Percentiles rank a stretch among this genome's conserved stretches.
Evolutionary conservation across 2,797 vertebrate genomes (phyloP).

Genomic region (Acanthurus tractus): DNA sequence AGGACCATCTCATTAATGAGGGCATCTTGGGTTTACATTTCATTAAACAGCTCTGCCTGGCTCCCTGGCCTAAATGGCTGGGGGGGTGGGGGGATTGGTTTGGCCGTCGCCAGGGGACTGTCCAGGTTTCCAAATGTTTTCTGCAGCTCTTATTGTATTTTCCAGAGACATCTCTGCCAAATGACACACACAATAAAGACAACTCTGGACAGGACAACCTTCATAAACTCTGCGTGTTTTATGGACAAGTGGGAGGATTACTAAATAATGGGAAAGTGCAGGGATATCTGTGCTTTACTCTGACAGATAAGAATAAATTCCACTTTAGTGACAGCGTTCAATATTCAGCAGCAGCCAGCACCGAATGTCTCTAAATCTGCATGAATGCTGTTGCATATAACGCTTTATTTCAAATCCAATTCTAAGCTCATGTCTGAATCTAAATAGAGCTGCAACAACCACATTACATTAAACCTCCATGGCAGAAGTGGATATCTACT

Average conservation of each 20-base stretch:
- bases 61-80: conserved; percentile 38
- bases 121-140: conserved; percentile 31
- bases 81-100: background rate
- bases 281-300: background rate
- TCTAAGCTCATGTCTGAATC: conserved; percentile 44
- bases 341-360: conserved; percentile 34
- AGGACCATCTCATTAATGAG: conserved; percentile 66
- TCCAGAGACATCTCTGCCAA: conserved; percentile 6
- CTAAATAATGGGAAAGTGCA: conserved; percentile 19
- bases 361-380: conserved; percentile 44
- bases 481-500: background rate
- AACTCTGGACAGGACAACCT: background rate
- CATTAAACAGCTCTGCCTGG: conserved; percentile 55
- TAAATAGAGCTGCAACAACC: conserved; percentile 29
- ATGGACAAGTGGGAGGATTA: background rate
- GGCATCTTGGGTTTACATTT: conserved; percentile 71
- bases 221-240: conserved; percentile 13
- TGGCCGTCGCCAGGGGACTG: background rate
- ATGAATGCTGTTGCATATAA: conserved; percentile 30
- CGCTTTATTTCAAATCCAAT: conserved; percentile 52
- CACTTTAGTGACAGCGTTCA: conserved; percentile 28
- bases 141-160: conserved; percentile 24
- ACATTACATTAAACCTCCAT: conserved; percentile 37
- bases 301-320: conserved; percentile 20
- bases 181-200: background rate